A percentile compares a stretch with the other conserved stretches of the same genome.
phyloP scores from a whole-genome alignment of 1,140 invertebrate species.

The Conus betulinus region DNA sequence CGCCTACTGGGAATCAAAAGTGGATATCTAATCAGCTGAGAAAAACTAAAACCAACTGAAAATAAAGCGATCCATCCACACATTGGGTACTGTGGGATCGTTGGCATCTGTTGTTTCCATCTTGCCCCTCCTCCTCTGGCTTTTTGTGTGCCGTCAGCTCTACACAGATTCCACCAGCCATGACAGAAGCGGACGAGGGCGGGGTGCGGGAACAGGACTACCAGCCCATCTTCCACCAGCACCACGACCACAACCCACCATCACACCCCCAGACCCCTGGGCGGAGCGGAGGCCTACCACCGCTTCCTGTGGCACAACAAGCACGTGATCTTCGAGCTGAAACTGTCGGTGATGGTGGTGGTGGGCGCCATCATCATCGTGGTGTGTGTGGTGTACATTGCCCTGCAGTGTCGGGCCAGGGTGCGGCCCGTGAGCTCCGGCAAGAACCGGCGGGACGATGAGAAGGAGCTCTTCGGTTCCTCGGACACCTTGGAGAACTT shows the following conservation, averaged over 20 bases:
- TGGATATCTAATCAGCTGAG: no score
- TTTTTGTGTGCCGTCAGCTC: no score
- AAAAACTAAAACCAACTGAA: no score
- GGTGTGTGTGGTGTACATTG: conserved; percentile 52
- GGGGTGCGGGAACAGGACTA: neutral
- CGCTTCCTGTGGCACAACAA: conserved; percentile 46
- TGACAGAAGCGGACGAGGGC: conserved; percentile 11
- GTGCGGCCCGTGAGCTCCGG: neutral
- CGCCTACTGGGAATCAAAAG: no score
- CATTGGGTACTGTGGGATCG: no score
- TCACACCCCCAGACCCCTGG: conserved; percentile 18
- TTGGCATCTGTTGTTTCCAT: no score
- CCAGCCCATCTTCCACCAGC: neutral
- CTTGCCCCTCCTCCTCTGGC: no score
- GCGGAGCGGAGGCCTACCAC: conserved; percentile 46
- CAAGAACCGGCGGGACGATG: conserved; percentile 31
- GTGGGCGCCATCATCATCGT: conserved; percentile 51
- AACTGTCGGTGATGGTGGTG: conserved; percentile 53
- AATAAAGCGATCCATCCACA: no score
- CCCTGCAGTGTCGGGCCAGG: conserved; percentile 46
- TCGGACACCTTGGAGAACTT: conserved; percentile 47
- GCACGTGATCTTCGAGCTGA: conserved; percentile 58
- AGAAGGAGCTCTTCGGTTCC: conserved; percentile 40
- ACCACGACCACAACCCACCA: conserved; percentile 22
- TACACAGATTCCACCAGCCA: neutral